phyloP scores from a whole-genome alignment of 2,797 vertebrate species.

The Hippocampus kuda region DNA sequence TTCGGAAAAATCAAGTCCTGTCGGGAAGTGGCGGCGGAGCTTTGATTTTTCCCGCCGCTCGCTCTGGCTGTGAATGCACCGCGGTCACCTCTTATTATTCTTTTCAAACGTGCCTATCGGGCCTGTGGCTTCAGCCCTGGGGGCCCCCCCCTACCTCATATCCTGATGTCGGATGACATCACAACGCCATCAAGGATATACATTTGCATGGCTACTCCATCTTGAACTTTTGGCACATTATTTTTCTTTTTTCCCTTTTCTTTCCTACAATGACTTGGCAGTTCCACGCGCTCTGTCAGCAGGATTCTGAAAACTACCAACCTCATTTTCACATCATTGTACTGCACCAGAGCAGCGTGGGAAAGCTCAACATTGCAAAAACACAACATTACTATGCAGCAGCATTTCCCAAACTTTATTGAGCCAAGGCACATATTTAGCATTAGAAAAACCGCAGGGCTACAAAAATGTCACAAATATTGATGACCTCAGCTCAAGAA shows the following conservation, averaged over 20 bases:
- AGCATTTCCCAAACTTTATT: background rate
- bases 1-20: constrained; percentile 10
- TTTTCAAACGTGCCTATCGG: constrained; percentile 7
- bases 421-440: background rate
- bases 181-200: background rate
- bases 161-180: background rate
- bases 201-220: background rate
- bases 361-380: constrained; percentile 6
- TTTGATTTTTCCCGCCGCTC: constrained; percentile 7
- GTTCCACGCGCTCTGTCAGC: background rate
- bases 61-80: constrained; percentile 1
- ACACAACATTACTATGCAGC: background rate
- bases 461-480: background rate
- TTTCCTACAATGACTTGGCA: constrained; percentile 7
- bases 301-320: constrained; percentile 3
- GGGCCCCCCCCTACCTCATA: background rate
- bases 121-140: background rate
- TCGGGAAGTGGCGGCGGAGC: background rate
- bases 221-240: background rate
- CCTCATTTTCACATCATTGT: constrained; percentile 11
- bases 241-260: background rate
- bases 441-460: background rate
- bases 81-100: background rate
- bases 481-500: background rate
- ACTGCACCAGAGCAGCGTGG: constrained; percentile 5